These are phyloP conservation scores for Camptogramma bilineatum DNA, from an alignment of 2,888 invertebrate species.

Conservation along the genomic window DNA sequence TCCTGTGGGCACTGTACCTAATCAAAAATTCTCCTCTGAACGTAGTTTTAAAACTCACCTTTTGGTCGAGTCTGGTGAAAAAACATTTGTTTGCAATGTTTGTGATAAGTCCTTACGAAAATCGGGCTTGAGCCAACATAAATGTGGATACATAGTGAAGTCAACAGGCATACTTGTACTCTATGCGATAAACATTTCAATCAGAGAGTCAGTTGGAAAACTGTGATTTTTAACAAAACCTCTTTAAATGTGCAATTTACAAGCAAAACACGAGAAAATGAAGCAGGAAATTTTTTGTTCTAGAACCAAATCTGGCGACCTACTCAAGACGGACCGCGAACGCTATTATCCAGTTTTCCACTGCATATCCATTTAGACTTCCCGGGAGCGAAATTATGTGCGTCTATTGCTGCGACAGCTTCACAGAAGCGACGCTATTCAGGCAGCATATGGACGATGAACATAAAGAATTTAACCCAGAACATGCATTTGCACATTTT, in stretches of 20 bases:
- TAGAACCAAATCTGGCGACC: slow-evolving; percentile 65
- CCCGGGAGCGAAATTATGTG: slow-evolving; percentile 66
- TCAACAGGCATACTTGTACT: slow-evolving; percentile 56
- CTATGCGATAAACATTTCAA: slow-evolving; percentile 59
- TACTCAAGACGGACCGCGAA: slow-evolving; percentile 69
- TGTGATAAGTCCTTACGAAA: slow-evolving; percentile 57
- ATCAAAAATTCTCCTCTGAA: slow-evolving; percentile 56
- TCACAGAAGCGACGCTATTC: slow-evolving; percentile 52
- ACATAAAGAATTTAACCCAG: slow-evolving; percentile 41
- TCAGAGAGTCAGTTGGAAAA: slow-evolving; percentile 60
- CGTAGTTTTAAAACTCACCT: slow-evolving; percentile 48
- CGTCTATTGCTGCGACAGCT: slow-evolving; percentile 65
- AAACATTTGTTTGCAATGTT: slow-evolving; percentile 51
- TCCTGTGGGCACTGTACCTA: slow-evolving; percentile 56
- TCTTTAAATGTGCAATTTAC: background rate
- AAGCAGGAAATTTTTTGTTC: slow-evolving; percentile 61
- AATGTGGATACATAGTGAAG: slow-evolving; percentile 61
- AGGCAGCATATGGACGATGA: slow-evolving; percentile 53
- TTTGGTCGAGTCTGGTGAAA: slow-evolving; percentile 54
- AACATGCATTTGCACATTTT: slow-evolving; percentile 49
- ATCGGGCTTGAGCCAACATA: slow-evolving; percentile 55
- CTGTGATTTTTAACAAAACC: slow-evolving; percentile 43
- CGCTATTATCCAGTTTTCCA: slow-evolving; percentile 64
- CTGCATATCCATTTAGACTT: slow-evolving; percentile 70
- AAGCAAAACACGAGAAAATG: background rate